A percentile compares a stretch with the other conserved stretches of the same genome.
phyloP scores from a whole-genome alignment of 2,888 invertebrate genomes.

The Pharmacophagus antenor region DNA sequence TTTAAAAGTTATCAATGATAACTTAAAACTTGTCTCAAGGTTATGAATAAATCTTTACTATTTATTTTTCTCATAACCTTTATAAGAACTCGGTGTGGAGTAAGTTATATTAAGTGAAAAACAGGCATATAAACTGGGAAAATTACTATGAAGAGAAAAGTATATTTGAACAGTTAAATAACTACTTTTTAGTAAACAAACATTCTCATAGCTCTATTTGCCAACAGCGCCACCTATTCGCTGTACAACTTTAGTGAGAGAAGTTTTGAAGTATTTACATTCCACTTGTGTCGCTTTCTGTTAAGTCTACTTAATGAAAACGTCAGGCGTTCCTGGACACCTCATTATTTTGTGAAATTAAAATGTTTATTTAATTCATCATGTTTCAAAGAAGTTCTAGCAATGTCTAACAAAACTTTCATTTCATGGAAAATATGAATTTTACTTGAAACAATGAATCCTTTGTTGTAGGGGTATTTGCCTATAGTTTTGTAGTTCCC shows the following conservation, averaged over 20 bases:
- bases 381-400: neutral
- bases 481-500: neutral
- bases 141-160: too few relatives aligned
- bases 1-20: too few relatives aligned
- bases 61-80: neutral
- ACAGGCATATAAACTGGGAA: too few relatives aligned
- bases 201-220: slow-evolving; percentile 10
- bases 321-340: slow-evolving; percentile 4
- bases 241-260: slow-evolving; percentile 7
- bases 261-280: slow-evolving; percentile 20
- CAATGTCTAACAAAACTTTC: neutral
- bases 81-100: neutral
- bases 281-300: slow-evolving; percentile 11
- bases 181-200: neutral
- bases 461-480: neutral
- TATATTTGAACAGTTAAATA: neutral
- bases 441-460: neutral
- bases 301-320: slow-evolving; percentile 23
- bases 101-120: neutral
- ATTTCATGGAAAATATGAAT: neutral
- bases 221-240: slow-evolving; percentile 8
- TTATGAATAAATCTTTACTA: neutral
- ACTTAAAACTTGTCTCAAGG: neutral
- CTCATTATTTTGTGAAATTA: slow-evolving; percentile 22
- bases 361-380: slow-evolving; percentile 13